phyloP scores from a whole-genome alignment of 92 coral and sea anemone genomes.

The Micromussa lordhowensis region DNA sequence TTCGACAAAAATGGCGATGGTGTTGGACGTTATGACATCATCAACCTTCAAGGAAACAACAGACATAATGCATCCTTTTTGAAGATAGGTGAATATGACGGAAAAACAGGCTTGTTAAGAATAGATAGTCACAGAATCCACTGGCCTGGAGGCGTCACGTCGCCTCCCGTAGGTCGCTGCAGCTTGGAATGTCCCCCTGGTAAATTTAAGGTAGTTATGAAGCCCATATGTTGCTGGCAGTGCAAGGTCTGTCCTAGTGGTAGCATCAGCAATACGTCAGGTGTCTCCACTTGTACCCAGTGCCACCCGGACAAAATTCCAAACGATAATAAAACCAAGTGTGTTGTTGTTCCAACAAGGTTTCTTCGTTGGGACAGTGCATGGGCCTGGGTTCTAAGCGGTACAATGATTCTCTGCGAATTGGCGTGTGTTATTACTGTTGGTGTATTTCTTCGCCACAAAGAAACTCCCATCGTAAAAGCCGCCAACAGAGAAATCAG shows the following conservation, averaged over 20 bases:
- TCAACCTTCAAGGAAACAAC: constrained; percentile 29
- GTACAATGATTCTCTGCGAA: constrained; percentile 53
- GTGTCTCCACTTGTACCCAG: constrained; percentile 60
- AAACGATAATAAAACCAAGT: constrained; percentile 59
- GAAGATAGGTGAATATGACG: constrained; percentile 56
- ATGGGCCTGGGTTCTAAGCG: constrained; percentile 69
- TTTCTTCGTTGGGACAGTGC: constrained; percentile 66
- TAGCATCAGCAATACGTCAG: constrained; percentile 62
- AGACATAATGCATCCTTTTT: not conserved
- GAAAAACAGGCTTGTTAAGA: constrained; percentile 28
- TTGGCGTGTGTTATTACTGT: constrained; percentile 51
- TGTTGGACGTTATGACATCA: constrained; percentile 48
- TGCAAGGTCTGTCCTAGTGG: constrained; percentile 70
- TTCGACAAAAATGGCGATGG: constrained; percentile 71
- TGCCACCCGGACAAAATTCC: constrained; percentile 60
- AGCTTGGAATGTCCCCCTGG: constrained; percentile 76
- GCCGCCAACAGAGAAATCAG: constrained; percentile 87
- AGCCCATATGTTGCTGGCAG: constrained; percentile 79
- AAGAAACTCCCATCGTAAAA: constrained; percentile 81
- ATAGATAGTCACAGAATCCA: constrained; percentile 29
- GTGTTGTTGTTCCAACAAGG: constrained; percentile 66
- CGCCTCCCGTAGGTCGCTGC: constrained; percentile 59
- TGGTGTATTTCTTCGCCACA: constrained; percentile 62
- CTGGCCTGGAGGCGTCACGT: constrained; percentile 56
- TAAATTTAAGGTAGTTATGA: constrained; percentile 43